Percentiles rank a stretch among this genome's conserved stretches.
Conservation (phyloP, 2,113 vertebrate species). For the Hemicordylus capensis region DNA sequence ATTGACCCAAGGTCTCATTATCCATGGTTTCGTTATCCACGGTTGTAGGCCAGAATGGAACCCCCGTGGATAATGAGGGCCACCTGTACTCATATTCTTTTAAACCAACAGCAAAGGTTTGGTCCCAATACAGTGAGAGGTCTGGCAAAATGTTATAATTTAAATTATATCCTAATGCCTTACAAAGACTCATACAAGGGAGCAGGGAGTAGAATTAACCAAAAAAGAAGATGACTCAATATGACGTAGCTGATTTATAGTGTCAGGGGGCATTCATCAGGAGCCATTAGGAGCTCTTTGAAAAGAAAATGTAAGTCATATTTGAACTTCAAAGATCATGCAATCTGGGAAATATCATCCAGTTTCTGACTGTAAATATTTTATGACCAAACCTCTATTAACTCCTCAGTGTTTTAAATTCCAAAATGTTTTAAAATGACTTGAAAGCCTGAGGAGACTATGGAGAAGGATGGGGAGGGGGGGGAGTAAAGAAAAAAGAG, state of each 20-base stretch:
- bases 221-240: constrained; percentile 3
- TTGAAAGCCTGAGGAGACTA: constrained; percentile 35
- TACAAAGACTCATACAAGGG: not conserved
- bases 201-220: not conserved
- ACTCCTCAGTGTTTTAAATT: constrained; percentile 40
- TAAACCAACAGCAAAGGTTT: not conserved
- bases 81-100: not conserved
- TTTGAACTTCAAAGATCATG: constrained; percentile 61
- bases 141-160: constrained; percentile 1
- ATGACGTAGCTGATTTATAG: constrained; percentile 6
- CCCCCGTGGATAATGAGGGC: no score
- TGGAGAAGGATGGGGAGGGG: not conserved
- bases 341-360: constrained; percentile 47
- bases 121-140: not conserved
- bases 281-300: constrained; percentile 50
- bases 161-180: not conserved
- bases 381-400: constrained; percentile 43
- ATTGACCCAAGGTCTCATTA: no score
- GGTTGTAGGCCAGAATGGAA: no score
- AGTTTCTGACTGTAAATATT: constrained; percentile 60
- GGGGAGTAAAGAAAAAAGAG: constrained; percentile 14
- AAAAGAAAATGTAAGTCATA: constrained; percentile 57
- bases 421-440: constrained; percentile 41
- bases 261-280: constrained; percentile 7
- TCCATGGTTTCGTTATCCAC: no score